Conservation (phyloP, 1,140 invertebrate genomes). For the Cephus cinctus region DNA sequence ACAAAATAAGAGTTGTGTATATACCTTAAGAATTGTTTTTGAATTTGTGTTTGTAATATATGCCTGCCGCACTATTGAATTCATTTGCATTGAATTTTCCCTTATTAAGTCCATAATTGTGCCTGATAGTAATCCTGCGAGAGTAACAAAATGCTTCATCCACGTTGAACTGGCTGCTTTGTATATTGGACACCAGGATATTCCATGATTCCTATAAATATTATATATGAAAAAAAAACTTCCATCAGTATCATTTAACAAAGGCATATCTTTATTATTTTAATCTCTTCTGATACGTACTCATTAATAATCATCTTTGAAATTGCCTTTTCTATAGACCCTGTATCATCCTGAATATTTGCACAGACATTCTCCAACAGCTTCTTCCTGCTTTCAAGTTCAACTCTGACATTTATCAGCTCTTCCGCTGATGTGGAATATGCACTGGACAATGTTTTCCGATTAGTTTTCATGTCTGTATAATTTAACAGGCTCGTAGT, state of each 20-base stretch:
- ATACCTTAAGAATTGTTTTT: conserved; percentile 27
- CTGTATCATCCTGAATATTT: background rate
- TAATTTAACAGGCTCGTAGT: too few species aligned
- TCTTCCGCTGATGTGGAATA: conserved; percentile 14
- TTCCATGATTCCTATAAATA: conserved; percentile 41
- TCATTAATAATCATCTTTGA: conserved; percentile 37
- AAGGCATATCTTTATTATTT: too few species aligned
- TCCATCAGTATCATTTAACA: background rate
- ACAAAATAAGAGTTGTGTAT: background rate
- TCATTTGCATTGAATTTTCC: conserved; percentile 33
- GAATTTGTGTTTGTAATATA: conserved; percentile 36
- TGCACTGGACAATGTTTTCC: too few species aligned
- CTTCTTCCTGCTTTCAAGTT: conserved; percentile 18
- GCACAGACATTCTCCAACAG: conserved; percentile 1
- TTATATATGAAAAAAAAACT: conserved; percentile 5
- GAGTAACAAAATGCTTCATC: conserved; percentile 56
- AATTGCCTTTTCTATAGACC: conserved; percentile 15
- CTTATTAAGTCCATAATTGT: conserved; percentile 23
- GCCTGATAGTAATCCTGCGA: conserved; percentile 54
- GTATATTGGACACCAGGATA: conserved; percentile 61
- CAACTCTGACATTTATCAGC: conserved; percentile 12
- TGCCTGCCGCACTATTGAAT: conserved; percentile 40
- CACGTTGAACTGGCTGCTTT: conserved; percentile 60
- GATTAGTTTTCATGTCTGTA: too few species aligned
- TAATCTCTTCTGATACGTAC: conserved; percentile 25